Evolutionary conservation across 2,113 vertebrate species (phyloP).

Genomic region (Camelus bactrianus): DNA sequence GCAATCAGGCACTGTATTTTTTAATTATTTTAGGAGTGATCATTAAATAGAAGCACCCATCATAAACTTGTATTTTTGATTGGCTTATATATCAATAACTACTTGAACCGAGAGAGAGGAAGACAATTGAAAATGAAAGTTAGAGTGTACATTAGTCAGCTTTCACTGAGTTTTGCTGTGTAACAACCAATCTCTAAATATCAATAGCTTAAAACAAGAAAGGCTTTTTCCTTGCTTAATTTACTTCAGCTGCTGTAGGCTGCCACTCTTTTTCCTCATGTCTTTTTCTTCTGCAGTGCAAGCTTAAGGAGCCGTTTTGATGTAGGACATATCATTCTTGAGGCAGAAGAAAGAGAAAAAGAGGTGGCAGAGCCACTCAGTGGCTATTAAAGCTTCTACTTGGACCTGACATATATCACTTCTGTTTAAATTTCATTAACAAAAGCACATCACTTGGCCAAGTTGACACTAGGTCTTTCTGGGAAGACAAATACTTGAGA

Average conservation of each 20-base stretch:
- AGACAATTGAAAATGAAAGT: background rate
- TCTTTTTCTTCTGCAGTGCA: background rate
- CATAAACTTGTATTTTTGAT: background rate
- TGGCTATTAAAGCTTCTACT: background rate
- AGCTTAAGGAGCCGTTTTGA: background rate
- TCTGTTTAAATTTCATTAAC: conserved; percentile 28
- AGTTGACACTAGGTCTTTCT: background rate
- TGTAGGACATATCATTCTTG: background rate
- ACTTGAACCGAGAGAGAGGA: background rate
- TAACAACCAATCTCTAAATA: background rate
- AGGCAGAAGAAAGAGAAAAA: background rate
- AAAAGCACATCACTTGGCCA: background rate
- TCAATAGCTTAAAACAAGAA: background rate
- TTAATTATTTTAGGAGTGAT: background rate
- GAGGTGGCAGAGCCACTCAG: background rate
- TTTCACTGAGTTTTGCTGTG: background rate
- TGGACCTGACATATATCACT: background rate
- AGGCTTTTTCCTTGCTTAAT: background rate
- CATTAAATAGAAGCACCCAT: background rate
- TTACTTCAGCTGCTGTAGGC: background rate
- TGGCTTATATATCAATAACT: background rate
- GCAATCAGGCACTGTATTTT: background rate
- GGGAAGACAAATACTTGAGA: background rate
- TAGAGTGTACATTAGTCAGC: background rate
- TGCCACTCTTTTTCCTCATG: background rate